A percentile compares a stretch with the other conserved stretches of the same genome.
phyloP scores from a whole-genome alignment of 2,888 invertebrate species.

The Digitonthophagus gazella region DNA sequence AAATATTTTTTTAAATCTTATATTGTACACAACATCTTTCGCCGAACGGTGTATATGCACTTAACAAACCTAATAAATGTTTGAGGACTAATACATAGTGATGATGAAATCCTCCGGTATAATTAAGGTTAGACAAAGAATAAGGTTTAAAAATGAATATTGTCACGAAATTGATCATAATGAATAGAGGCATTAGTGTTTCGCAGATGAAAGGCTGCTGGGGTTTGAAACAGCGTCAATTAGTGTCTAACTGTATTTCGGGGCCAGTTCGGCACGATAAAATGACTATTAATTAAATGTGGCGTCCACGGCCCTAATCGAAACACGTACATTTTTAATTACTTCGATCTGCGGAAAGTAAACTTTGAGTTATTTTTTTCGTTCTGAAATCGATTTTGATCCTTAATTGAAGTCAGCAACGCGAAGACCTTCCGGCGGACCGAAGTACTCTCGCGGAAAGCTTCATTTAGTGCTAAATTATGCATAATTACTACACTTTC shows the following conservation, averaged over 20 bases:
- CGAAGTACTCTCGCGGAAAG: not conserved
- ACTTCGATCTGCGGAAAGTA: not conserved
- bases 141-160: no score
- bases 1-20: no score
- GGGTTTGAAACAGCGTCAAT: not conserved
- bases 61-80: no score
- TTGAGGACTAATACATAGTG: no score
- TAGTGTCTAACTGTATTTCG: not conserved
- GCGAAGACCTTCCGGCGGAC: not conserved
- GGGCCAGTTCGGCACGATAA: not conserved
- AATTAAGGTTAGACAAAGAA: no score
- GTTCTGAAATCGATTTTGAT: not conserved
- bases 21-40: no score
- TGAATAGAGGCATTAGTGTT: not conserved
- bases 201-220: not conserved
- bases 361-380: not conserved
- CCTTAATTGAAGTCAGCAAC: not conserved
- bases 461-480: not conserved
- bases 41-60: no score
- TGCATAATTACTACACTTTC: not conserved
- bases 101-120: no score
- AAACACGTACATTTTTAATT: not conserved
- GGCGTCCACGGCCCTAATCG: not conserved
- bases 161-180: not conserved
- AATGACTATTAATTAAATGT: not conserved